A percentile compares a stretch with the other conserved stretches of the same genome.
phyloP scores from a whole-genome alignment of 2,113 vertebrate species.

The Laterallus jamaicensis region DNA sequence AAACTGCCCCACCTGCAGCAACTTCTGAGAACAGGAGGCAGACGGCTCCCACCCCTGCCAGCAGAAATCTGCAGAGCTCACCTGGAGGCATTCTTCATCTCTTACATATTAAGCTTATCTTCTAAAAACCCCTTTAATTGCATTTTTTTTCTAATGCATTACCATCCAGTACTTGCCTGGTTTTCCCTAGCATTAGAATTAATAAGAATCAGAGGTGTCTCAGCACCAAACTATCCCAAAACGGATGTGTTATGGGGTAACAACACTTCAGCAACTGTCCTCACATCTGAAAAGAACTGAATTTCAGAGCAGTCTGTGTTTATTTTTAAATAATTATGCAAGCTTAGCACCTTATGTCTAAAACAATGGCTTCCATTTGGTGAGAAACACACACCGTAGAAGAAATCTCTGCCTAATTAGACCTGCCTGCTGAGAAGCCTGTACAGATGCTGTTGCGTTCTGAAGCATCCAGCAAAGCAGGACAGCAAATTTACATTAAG shows the following conservation, averaged over 20 bases:
- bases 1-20: constrained; percentile 29
- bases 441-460: constrained; percentile 12
- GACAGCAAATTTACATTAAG: constrained; percentile 61
- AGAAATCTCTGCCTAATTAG: constrained; percentile 76
- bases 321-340: background rate
- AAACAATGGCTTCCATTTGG: constrained; percentile 71
- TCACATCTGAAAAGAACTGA: background rate
- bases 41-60: background rate
- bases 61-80: background rate
- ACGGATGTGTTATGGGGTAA: accelerated
- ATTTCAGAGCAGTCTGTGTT: background rate
- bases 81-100: background rate
- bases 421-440: constrained; percentile 61
- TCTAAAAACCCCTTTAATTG: background rate
- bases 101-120: background rate
- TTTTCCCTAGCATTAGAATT: background rate
- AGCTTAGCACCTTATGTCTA: constrained; percentile 46
- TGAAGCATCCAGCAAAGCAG: constrained; percentile 57
- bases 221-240: background rate
- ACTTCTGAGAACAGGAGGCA: background rate
- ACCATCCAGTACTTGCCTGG: background rate
- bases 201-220: background rate
- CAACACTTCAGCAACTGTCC: background rate
- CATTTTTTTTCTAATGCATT: background rate
- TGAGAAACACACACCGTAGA: constrained; percentile 70